Conservation (phyloP, 2,797 vertebrate genomes). For the Alauda arvensis region DNA sequence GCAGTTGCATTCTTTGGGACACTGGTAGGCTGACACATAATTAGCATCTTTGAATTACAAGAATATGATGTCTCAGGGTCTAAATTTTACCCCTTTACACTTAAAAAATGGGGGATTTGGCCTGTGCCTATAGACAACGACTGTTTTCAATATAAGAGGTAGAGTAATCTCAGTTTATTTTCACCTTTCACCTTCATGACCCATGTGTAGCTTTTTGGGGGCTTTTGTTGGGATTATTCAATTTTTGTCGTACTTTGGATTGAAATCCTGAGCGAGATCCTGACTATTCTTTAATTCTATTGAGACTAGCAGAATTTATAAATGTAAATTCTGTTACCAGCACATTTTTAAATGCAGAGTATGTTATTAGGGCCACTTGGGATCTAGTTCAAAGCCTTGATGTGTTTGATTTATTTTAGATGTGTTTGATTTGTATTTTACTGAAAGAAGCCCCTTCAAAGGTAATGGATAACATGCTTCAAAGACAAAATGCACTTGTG, state of each 20-base stretch:
- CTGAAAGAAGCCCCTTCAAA: constrained; percentile 36
- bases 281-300: neutral
- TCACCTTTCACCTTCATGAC: neutral
- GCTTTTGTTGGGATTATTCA: neutral
- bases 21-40: constrained; percentile 39
- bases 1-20: constrained; percentile 38
- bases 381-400: constrained; percentile 27
- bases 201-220: neutral
- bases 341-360: constrained; percentile 14
- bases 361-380: neutral
- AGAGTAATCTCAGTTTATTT: constrained; percentile 19
- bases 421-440: constrained; percentile 54
- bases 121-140: neutral
- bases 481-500: constrained; percentile 49
- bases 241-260: neutral
- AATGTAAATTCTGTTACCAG: neutral
- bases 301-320: neutral
- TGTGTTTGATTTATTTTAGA: constrained; percentile 52
- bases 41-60: constrained; percentile 61
- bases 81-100: constrained; percentile 32
- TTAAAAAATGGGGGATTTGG: constrained; percentile 44
- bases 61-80: constrained; percentile 37
- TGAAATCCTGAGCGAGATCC: neutral
- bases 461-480: constrained; percentile 5
- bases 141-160: constrained; percentile 25